phyloP scores from a whole-genome alignment of 2,797 vertebrate species.

The Oophaga sylvatica region DNA sequence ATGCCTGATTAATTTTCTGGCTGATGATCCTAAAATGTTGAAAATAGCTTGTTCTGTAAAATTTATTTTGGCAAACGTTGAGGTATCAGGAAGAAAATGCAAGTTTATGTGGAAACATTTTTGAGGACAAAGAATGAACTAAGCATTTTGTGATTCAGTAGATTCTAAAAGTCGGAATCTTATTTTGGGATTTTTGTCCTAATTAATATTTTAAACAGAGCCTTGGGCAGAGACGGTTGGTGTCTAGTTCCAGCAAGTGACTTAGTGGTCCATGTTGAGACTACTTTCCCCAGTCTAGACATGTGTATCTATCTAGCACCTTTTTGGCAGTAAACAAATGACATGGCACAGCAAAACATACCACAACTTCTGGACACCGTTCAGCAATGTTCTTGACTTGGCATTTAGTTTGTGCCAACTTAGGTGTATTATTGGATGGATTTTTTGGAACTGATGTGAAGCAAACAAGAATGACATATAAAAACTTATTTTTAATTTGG shows the following conservation, averaged over 20 bases:
- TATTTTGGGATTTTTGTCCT: slow-evolving; percentile 36
- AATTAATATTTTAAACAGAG: slow-evolving; percentile 42
- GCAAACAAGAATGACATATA: background rate
- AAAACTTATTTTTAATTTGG: slow-evolving; percentile 2
- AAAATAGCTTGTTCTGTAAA: slow-evolving; percentile 56
- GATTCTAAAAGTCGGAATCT: slow-evolving; percentile 15
- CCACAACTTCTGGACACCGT: slow-evolving; percentile 27
- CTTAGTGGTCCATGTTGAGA: slow-evolving; percentile 35
- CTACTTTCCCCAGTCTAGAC: slow-evolving; percentile 41
- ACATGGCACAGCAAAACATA: slow-evolving; percentile 45
- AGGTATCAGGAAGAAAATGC: slow-evolving; percentile 34
- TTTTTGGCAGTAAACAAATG: slow-evolving; percentile 31
- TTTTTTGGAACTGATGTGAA: background rate
- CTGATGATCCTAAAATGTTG: slow-evolving; percentile 38
- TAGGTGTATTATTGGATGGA: slow-evolving; percentile 46
- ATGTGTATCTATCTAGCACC: slow-evolving; percentile 43
- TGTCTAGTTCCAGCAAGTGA: slow-evolving; percentile 34
- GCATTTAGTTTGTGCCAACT: slow-evolving; percentile 35
- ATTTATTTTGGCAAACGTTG: slow-evolving; percentile 54
- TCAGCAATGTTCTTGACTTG: slow-evolving; percentile 46
- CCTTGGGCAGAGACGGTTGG: background rate
- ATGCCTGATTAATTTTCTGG: slow-evolving; percentile 53
- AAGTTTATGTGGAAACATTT: slow-evolving; percentile 55
- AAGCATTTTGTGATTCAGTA: slow-evolving; percentile 40
- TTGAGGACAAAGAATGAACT: slow-evolving; percentile 17